Evolutionary conservation across 2,888 invertebrate species (phyloP).

Genomic region (Mythimna ferrago): DNA sequence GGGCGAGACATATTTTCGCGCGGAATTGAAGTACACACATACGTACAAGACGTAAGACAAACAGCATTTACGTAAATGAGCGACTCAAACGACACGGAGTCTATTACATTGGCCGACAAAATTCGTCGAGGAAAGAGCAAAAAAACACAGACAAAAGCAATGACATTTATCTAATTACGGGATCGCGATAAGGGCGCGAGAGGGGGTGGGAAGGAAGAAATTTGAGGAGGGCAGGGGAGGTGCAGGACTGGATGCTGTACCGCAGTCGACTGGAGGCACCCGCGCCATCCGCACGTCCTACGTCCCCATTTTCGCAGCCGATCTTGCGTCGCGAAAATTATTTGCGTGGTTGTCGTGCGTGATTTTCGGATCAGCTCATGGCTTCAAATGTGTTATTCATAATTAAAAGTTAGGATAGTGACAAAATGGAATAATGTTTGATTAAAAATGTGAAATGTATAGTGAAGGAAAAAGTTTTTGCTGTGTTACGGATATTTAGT

Average conservation of each 20-base stretch:
- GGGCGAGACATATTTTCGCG: constrained; percentile 68
- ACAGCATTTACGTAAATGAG: constrained; percentile 71
- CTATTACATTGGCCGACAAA: constrained; percentile 77
- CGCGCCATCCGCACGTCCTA: constrained; percentile 60
- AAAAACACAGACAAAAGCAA: constrained; percentile 83
- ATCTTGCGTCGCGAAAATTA: constrained; percentile 51
- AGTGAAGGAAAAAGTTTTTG: constrained; percentile 64
- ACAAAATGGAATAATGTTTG: constrained; percentile 52
- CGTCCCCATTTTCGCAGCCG: constrained; percentile 42
- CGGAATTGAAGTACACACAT: constrained; percentile 63
- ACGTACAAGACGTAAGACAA: constrained; percentile 56
- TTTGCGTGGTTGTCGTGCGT: constrained; percentile 47
- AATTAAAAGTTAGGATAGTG: constrained; percentile 56
- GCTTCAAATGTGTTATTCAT: constrained; percentile 54
- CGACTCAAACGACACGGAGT: constrained; percentile 70
- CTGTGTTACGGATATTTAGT: constrained; percentile 69
- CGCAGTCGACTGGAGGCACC: constrained; percentile 77
- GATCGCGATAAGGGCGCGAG: constrained; percentile 84
- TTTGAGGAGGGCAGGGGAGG: constrained; percentile 67
- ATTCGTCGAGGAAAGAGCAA: constrained; percentile 75
- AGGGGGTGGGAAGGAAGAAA: constrained; percentile 70
- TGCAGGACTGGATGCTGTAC: constrained; percentile 76
- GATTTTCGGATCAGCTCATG: constrained; percentile 40
- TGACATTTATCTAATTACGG: constrained; percentile 90
- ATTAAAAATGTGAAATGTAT: constrained; percentile 72